Base-by-base conservation (phyloP, 2,797 vertebrate genomes). In the Hippocampus kuda region DNA sequence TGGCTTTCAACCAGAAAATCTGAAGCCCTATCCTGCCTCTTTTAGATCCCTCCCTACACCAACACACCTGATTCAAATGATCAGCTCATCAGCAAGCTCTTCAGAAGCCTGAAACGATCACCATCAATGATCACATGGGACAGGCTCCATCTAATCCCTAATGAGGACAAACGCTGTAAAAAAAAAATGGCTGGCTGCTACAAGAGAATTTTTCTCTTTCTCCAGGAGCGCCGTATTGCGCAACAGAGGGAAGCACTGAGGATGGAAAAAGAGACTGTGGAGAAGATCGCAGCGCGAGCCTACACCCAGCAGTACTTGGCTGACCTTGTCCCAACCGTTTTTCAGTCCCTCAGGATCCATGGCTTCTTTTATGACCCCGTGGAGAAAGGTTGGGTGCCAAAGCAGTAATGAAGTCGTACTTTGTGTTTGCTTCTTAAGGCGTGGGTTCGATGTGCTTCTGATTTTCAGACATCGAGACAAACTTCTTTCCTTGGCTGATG, bases 351-450 rank as follows among this genome's bases (percentile, higher is more conserved):
- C 77, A 87, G 79, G 56, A 88, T 88, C 4, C 87, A 90, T 2
- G 96, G 97, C 10, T 97, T 91, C 88, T 96, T 98, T 72, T 94
- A 93, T 38, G 93, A 98, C 75, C 90, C 92, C 3, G 65, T 95
- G 73, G 88, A 95, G 85, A 94, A 89, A 92, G 95, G 95, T 95
- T 38, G 4, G 75, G 2, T 34, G 57, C 5, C 22, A 10, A 22
- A 15, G 34, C 46, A 38, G 18, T 38, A 13, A 38, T n/a, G 2
- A 22, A 6, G 18, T 66, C 13, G 1, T 30, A 24, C 15, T 67
- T 42, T 30, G 57, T 3, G 34, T 27, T 9, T 38, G 59, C 27
- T 38, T 34, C 6, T n/a, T 10, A 4, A 54, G 24, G 12, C 42
- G 34, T 7, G 34, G 34, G 30, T 67, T 42, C 15, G 48, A 11